These are phyloP conservation scores for Zaprionus inermis DNA, from an alignment of 1,140 invertebrate genomes.

Conservation along the genomic window DNA sequence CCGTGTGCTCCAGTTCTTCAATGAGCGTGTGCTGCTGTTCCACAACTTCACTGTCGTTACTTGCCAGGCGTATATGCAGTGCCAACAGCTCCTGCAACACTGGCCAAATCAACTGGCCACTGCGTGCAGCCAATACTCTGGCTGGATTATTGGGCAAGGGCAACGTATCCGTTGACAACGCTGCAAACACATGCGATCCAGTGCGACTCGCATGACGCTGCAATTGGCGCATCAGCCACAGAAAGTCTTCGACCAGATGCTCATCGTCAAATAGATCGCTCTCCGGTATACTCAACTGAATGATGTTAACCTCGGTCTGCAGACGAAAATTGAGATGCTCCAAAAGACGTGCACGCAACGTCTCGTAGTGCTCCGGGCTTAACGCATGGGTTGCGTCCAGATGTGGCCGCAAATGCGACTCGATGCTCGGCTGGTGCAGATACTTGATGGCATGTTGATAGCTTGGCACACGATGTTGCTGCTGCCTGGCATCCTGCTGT, in stretches of 20 bases:
- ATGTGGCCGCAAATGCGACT: conserved; percentile 40
- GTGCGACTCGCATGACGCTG: conserved; percentile 16
- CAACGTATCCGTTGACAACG: conserved; percentile 41
- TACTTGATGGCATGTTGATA: conserved; percentile 63
- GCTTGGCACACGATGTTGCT: conserved; percentile 17
- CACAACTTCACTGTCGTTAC: conserved; percentile 17
- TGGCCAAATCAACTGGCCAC: conserved; percentile 66
- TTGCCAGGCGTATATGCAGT: conserved; percentile 24
- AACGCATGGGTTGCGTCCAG: conserved; percentile 25
- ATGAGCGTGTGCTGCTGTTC: not conserved
- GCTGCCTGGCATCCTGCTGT: conserved; percentile 29
- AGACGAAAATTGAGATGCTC: conserved; percentile 57
- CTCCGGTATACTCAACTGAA: conserved; percentile 76
- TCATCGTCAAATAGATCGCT: conserved; percentile 76
- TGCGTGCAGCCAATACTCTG: conserved; percentile 63
- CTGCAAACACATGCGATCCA: conserved; percentile 5
- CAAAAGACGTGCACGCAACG: conserved; percentile 45
- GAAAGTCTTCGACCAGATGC: conserved; percentile 70
- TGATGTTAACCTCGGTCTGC: conserved; percentile 73
- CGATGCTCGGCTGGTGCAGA: conserved; percentile 37
- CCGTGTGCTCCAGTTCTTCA: conserved; percentile 31
- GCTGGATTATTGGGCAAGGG: conserved; percentile 65
- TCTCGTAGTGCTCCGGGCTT: conserved; percentile 20
- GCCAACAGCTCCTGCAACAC: conserved; percentile 54
- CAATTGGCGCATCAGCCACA: conserved; percentile 53